These are phyloP conservation scores for Hemitrygon akajei DNA, from an alignment of 2,797 vertebrate genomes.

Conservation along the genomic window DNA sequence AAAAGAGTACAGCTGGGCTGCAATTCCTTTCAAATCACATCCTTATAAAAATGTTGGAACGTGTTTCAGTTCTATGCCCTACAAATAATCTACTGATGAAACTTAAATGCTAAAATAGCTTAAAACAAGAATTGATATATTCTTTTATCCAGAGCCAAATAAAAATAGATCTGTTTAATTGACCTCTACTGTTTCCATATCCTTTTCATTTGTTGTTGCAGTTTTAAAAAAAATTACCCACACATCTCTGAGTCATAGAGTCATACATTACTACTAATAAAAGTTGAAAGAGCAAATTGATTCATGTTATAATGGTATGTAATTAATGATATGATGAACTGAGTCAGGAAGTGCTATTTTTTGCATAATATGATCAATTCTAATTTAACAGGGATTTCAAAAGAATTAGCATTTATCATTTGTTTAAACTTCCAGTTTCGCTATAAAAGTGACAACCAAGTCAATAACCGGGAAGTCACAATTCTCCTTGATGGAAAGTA, in stretches of 20 bases:
- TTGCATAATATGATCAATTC: background rate
- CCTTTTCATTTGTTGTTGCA: background rate
- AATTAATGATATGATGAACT: background rate
- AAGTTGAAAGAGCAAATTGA: background rate
- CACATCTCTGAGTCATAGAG: background rate
- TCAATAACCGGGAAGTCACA: slow-evolving; percentile 79
- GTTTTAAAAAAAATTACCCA: background rate
- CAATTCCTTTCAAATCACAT: background rate
- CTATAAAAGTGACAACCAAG: slow-evolving; percentile 76
- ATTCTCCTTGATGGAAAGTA: slow-evolving; percentile 76
- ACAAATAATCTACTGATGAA: background rate
- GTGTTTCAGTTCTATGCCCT: background rate
- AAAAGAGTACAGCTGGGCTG: background rate
- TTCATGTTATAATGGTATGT: background rate
- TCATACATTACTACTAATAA: background rate
- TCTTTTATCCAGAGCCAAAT: background rate
- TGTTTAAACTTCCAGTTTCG: slow-evolving; percentile 64
- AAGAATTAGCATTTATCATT: background rate
- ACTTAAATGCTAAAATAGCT: background rate
- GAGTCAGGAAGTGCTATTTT: background rate
- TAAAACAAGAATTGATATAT: background rate
- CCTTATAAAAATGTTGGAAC: background rate
- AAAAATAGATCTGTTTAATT: background rate
- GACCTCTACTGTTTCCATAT: background rate
- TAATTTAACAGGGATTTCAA: background rate